Conservation (phyloP, 2,888 invertebrate species). For the Eudasyphora cyanicolor region DNA sequence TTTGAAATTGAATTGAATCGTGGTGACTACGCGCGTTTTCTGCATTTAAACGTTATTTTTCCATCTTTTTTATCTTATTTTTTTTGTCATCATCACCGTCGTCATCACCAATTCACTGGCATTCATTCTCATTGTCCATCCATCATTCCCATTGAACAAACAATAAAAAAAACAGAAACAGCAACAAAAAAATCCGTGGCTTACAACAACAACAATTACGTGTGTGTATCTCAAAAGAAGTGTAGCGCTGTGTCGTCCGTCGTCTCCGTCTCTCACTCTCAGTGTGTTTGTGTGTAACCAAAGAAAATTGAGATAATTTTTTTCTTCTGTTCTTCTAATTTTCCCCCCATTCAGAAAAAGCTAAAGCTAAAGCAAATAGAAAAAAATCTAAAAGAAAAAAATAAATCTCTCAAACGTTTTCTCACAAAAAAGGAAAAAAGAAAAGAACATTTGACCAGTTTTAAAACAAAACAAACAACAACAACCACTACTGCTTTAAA, state of each 20-base stretch:
- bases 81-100: background rate
- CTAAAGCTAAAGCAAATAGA: background rate
- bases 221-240: constrained; percentile 24
- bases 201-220: constrained; percentile 4
- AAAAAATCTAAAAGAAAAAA: background rate
- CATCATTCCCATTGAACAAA: constrained; percentile 2
- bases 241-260: background rate
- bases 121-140: background rate
- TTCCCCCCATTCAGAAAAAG: background rate
- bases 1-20: constrained; percentile 7
- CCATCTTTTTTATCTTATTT: background rate
- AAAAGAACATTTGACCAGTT: background rate
- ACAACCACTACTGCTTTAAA: background rate
- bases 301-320: constrained; percentile 20
- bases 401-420: background rate
- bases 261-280: background rate
- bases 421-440: background rate
- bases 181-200: constrained; percentile 13
- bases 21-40: constrained; percentile 61
- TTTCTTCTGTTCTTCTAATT: background rate
- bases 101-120: background rate
- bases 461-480: background rate
- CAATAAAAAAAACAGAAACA: background rate
- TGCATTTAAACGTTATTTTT: constrained; percentile 2
- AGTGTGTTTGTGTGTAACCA: background rate